Conservation (phyloP, 2,888 invertebrate genomes). For the Syritta pipiens region DNA sequence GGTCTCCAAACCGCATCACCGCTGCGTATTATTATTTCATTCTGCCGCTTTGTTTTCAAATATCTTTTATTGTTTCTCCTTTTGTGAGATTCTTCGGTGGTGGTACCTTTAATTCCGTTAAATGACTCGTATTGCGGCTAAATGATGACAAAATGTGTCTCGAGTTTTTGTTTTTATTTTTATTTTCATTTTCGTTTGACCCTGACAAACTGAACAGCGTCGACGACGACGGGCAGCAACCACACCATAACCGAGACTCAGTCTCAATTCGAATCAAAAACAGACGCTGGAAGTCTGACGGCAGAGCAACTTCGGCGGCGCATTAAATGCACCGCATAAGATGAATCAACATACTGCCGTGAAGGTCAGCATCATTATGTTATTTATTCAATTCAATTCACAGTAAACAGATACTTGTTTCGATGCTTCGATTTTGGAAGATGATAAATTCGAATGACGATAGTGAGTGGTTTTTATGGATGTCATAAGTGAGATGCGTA, state of each 20-base stretch:
- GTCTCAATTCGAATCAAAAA: no score
- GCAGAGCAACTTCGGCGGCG: neutral
- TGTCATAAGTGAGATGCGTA: slow-evolving; percentile 21
- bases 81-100: neutral
- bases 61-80: neutral
- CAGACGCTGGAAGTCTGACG: no score
- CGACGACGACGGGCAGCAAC: neutral
- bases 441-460: slow-evolving; percentile 12
- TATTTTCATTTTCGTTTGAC: slow-evolving; percentile 19
- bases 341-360: slow-evolving; percentile 31
- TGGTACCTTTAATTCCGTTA: slow-evolving; percentile 47
- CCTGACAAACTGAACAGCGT: slow-evolving; percentile 28
- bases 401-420: slow-evolving; percentile 39
- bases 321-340: slow-evolving; percentile 21
- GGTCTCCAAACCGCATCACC: no score
- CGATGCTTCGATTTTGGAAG: slow-evolving; percentile 11
- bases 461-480: slow-evolving; percentile 13
- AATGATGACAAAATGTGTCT: slow-evolving; percentile 52
- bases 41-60: slow-evolving; percentile 31
- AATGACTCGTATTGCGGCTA: slow-evolving; percentile 32
- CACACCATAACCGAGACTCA: no score
- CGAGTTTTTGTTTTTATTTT: slow-evolving; percentile 16
- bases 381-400: slow-evolving; percentile 31
- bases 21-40: slow-evolving; percentile 50
- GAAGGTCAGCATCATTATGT: slow-evolving; percentile 38